Evolutionary conservation across 2,113 vertebrate species (phyloP).

Genomic region (Gambusia holbrooki): DNA sequence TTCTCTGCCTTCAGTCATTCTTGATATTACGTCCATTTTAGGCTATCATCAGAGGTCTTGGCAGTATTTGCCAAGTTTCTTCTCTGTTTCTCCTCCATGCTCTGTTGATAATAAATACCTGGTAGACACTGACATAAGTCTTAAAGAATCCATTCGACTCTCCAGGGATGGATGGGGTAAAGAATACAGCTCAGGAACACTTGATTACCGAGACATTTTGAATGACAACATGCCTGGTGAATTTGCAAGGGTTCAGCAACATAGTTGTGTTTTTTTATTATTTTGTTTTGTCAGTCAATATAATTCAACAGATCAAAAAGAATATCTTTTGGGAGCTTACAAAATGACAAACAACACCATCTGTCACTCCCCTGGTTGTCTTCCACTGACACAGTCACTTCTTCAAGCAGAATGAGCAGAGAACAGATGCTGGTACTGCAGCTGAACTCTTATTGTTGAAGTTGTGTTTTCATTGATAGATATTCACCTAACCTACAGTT

Average conservation of each 20-base stretch:
- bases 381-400: slow-evolving; percentile 49
- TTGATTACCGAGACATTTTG: slow-evolving; percentile 74
- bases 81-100: slow-evolving; percentile 51
- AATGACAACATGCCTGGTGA: slow-evolving; percentile 65
- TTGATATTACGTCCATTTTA: slow-evolving; percentile 49
- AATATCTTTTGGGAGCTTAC: slow-evolving; percentile 57
- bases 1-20: slow-evolving; percentile 61
- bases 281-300: slow-evolving; percentile 46
- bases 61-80: slow-evolving; percentile 53
- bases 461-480: slow-evolving; percentile 28
- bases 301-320: slow-evolving; percentile 70
- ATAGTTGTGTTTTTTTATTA: slow-evolving; percentile 34
- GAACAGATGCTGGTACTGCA: slow-evolving; percentile 47
- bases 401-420: slow-evolving; percentile 22
- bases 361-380: slow-evolving; percentile 60
- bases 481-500: neutral
- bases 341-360: slow-evolving; percentile 72
- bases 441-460: slow-evolving; percentile 51
- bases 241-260: slow-evolving; percentile 62
- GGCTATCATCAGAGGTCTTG: slow-evolving; percentile 28
- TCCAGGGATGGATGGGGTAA: slow-evolving; percentile 62
- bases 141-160: slow-evolving; percentile 59
- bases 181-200: slow-evolving; percentile 58
- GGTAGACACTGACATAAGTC: slow-evolving; percentile 60
- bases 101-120: slow-evolving; percentile 69